Evolutionary conservation across 2,888 invertebrate genomes (phyloP).

Genomic region (Cataglyphis altisquamis): DNA sequence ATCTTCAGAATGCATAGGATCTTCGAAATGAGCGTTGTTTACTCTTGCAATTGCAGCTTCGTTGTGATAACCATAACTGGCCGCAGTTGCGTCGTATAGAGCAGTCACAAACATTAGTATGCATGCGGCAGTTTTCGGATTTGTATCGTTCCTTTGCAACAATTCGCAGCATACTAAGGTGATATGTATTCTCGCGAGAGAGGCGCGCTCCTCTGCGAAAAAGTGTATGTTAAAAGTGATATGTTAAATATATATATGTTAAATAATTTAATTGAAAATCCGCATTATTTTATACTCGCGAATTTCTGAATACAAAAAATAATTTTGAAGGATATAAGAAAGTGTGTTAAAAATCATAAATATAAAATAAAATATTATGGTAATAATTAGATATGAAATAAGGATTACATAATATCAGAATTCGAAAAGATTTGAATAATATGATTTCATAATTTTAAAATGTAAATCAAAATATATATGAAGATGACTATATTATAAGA

Average conservation of each 20-base stretch:
- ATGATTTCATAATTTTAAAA: background rate
- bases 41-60: background rate
- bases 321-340: background rate
- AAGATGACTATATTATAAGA: background rate
- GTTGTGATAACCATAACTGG: constrained; percentile 1
- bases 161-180: constrained; percentile 66
- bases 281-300: too few relatives aligned
- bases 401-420: background rate
- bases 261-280: background rate
- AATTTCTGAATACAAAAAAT: too few relatives aligned
- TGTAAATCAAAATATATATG: background rate
- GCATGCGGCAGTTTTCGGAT: constrained; percentile 51
- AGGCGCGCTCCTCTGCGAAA: constrained; percentile 76
- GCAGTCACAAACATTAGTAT: constrained; percentile 37
- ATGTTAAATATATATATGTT: background rate
- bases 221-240: constrained; percentile 66
- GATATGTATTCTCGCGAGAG: constrained; percentile 74
- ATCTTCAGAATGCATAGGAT: constrained; percentile 12
- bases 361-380: background rate
- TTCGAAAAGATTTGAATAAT: background rate
- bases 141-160: constrained; percentile 27
- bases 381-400: background rate
- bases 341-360: background rate
- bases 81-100: constrained; percentile 7
- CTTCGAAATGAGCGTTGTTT: constrained; percentile 20